A percentile compares a stretch with the other conserved stretches of the same genome.
Evolutionary conservation across 2,888 invertebrate species (phyloP).

Genomic region (Molorchus minor): DNA sequence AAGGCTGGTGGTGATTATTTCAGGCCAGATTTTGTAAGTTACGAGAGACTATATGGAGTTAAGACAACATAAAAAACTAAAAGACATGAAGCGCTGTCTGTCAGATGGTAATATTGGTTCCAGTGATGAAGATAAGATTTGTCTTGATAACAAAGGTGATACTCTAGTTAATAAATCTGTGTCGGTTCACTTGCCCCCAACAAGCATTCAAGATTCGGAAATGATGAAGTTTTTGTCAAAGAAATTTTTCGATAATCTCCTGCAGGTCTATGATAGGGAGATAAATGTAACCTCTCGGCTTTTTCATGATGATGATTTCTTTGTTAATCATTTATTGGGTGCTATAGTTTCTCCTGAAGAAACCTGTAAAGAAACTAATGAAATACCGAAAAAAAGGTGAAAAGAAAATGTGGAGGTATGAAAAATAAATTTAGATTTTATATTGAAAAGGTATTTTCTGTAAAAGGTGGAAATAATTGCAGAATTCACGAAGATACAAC

Average conservation of each 20-base stretch:
- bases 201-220: not conserved
- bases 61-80: too few relatives aligned
- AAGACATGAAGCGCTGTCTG: too few relatives aligned
- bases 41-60: not conserved
- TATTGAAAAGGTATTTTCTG: not conserved
- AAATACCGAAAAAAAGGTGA: too few relatives aligned
- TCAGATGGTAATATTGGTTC: too few relatives aligned
- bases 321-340: conserved; percentile 32
- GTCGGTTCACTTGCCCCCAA: not conserved
- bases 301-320: conserved; percentile 36
- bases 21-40: not conserved
- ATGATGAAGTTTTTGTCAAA: conserved; percentile 26
- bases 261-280: conserved; percentile 43
- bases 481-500: not conserved
- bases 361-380: too few relatives aligned
- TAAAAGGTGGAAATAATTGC: not conserved
- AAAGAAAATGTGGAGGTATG: too few relatives aligned
- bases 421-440: too few relatives aligned
- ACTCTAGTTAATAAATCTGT: not conserved
- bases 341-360: too few relatives aligned
- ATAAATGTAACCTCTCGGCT: conserved; percentile 32
- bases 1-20: not conserved
- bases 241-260: conserved; percentile 39
- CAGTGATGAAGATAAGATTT: not conserved
- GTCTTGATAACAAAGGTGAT: not conserved